Conservation (phyloP, 2,113 vertebrate genomes). For the Scytalopus superciliaris region DNA sequence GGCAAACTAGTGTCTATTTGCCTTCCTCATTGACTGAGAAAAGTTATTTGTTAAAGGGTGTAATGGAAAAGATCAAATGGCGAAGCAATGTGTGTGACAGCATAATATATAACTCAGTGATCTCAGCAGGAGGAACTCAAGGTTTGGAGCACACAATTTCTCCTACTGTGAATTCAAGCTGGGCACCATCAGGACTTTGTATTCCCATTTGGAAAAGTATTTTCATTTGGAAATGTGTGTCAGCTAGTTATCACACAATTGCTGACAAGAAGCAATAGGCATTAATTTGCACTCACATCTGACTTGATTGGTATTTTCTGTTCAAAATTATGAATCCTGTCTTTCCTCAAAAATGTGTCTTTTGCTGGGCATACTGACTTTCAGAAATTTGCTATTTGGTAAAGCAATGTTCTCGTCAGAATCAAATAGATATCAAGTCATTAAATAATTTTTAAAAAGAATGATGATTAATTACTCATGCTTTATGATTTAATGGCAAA, state of each 20-base stretch:
- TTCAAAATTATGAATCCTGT: background rate
- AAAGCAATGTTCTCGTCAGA: background rate
- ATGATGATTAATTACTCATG: background rate
- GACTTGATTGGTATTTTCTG: background rate
- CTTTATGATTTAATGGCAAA: background rate
- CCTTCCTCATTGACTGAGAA: background rate
- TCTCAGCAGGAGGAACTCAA: background rate
- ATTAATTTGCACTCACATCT: background rate
- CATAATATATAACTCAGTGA: background rate
- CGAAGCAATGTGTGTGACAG: background rate
- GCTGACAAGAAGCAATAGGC: background rate
- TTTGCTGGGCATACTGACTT: background rate
- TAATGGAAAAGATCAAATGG: background rate
- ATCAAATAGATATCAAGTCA: background rate
- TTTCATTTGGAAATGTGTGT: background rate
- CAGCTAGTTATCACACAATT: background rate
- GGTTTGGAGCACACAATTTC: background rate
- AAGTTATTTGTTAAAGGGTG: background rate
- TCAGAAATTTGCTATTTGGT: background rate
- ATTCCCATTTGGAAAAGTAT: background rate
- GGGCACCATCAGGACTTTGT: background rate
- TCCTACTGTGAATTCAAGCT: background rate
- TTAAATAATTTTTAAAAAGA: background rate
- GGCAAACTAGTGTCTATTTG: background rate
- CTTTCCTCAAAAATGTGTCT: background rate